Conservation (phyloP, 1,140 invertebrate species). For the Ericerus pela region DNA sequence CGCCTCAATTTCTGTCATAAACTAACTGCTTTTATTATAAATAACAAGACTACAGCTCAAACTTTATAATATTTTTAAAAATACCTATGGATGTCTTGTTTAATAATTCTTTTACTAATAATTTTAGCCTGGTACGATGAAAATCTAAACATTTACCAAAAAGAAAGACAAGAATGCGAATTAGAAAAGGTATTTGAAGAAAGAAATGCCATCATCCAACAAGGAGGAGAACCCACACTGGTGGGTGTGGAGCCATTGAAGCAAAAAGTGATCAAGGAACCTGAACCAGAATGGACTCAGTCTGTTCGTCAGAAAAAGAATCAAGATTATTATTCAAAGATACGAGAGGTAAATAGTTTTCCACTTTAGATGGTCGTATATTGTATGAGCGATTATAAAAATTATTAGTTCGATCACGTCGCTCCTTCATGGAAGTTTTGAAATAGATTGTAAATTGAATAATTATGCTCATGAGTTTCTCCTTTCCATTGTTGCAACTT, state of each 20-base stretch:
- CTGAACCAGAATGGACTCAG: constrained; percentile 70
- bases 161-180: constrained; percentile 66
- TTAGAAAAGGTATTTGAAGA: constrained; percentile 76
- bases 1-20: no score
- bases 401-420: background rate
- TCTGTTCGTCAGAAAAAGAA: constrained; percentile 60
- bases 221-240: constrained; percentile 32
- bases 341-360: constrained; percentile 43
- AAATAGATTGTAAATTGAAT: no score
- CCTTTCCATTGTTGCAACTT: background rate
- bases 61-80: no score
- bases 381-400: background rate
- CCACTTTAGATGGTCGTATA: background rate
- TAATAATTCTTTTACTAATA: no score
- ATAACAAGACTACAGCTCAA: no score
- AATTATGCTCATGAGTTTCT: background rate
- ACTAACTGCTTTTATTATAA: no score
- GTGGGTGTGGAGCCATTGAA: constrained; percentile 42
- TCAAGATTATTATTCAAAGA: constrained; percentile 67
- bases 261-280: constrained; percentile 51
- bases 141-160: constrained; percentile 67
- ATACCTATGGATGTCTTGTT: no score
- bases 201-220: constrained; percentile 48
- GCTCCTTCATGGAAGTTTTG: no score
- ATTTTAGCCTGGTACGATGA: constrained; percentile 80